A percentile compares a stretch with the other conserved stretches of the same genome.
These are phyloP conservation scores for Loripinus fragilis DNA, from an alignment of 2,888 invertebrate species.

Conservation along the genomic window DNA sequence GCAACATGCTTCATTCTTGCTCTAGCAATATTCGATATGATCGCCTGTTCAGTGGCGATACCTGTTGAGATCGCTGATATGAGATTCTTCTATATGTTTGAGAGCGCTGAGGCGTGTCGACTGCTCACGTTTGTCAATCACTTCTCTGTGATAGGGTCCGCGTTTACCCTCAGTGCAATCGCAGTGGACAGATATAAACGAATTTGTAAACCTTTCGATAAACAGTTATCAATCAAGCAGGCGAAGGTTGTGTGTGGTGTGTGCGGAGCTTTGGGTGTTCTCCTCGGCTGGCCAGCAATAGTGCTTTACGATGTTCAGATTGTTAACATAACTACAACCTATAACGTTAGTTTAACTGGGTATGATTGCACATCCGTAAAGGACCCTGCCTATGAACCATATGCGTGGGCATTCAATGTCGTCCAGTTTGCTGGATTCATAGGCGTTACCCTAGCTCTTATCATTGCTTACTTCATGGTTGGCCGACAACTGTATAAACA, in stretches of 20 bases:
- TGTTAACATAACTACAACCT: conserved; percentile 54
- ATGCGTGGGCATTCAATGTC: conserved; percentile 66
- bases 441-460: conserved; percentile 54
- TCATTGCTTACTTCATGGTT: conserved; percentile 66
- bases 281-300: conserved; percentile 65
- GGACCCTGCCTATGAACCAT: conserved; percentile 54
- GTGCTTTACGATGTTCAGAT: conserved; percentile 67
- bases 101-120: conserved; percentile 63
- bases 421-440: conserved; percentile 70
- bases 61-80: conserved; percentile 74
- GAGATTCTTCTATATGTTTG: conserved; percentile 65
- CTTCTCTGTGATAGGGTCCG: conserved; percentile 67
- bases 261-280: conserved; percentile 41
- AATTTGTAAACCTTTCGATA: conserved; percentile 72
- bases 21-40: conserved; percentile 70
- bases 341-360: conserved; percentile 40
- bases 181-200: conserved; percentile 72
- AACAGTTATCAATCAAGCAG: conserved; percentile 65
- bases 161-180: conserved; percentile 67
- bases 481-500: conserved; percentile 63
- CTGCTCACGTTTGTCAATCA: conserved; percentile 68
- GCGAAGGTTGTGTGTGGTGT: conserved; percentile 57
- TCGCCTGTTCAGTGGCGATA: conserved; percentile 69
- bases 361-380: conserved; percentile 71
- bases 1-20: conserved; percentile 70